Conservation (phyloP, 2,113 vertebrate genomes). For the Bothrops jararaca region DNA sequence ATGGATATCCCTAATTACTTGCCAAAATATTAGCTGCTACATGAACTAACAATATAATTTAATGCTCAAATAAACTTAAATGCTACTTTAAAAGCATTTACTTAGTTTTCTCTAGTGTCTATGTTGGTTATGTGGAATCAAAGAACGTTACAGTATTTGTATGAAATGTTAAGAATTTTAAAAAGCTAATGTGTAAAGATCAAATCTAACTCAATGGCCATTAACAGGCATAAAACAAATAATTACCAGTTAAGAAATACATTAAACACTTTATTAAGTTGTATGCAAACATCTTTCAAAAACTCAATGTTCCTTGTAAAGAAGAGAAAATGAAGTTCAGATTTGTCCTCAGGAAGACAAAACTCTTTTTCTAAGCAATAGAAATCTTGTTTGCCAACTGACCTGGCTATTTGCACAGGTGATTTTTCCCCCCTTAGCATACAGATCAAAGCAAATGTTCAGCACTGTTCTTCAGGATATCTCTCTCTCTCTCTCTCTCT, state of each 20-base stretch:
- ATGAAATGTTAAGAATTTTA: background rate
- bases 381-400: background rate
- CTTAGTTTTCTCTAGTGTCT: background rate
- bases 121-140: background rate
- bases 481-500: no score
- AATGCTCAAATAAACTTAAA: background rate
- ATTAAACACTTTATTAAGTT: background rate
- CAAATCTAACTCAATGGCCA: background rate
- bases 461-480: background rate
- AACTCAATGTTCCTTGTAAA: background rate
- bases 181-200: background rate
- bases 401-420: background rate
- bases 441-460: background rate
- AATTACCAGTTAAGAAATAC: background rate
- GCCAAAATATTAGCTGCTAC: background rate
- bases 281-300: background rate
- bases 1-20: background rate
- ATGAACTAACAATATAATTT: background rate
- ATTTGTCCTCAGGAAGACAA: background rate
- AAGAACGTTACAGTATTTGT: background rate
- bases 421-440: background rate
- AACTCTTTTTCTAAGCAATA: background rate
- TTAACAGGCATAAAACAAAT: background rate
- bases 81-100: background rate
- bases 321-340: background rate